Conservation (phyloP, 1,140 invertebrate species). For the Samia ricini region DNA sequence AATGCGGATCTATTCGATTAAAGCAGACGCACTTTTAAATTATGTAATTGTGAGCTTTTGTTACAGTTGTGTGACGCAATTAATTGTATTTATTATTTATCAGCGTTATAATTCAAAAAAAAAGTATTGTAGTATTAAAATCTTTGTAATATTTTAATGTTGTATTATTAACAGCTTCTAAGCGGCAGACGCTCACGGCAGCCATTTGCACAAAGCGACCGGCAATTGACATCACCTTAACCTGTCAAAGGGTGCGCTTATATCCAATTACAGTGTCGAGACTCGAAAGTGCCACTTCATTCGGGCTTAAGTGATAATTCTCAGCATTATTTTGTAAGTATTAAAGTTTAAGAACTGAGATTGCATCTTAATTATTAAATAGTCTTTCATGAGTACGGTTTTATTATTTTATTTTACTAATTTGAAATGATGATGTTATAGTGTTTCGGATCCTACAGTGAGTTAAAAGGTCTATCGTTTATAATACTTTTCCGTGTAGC, state of each 20-base stretch:
- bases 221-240: slow-evolving; percentile 34
- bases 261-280: slow-evolving; percentile 33
- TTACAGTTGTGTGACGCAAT: too few species aligned
- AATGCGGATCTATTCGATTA: too few species aligned
- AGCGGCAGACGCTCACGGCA: background rate
- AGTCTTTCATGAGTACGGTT: background rate
- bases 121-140: background rate
- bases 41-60: too few species aligned
- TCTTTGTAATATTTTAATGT: background rate
- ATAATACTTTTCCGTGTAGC: too few species aligned
- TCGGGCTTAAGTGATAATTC: slow-evolving; percentile 25
- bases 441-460: too few species aligned
- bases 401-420: too few species aligned
- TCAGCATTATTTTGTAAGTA: slow-evolving; percentile 17
- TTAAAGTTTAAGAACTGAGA: background rate
- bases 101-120: too few species aligned
- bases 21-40: too few species aligned
- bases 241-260: slow-evolving; percentile 39
- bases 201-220: slow-evolving; percentile 24
- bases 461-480: too few species aligned
- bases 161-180: background rate
- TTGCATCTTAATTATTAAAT: background rate
- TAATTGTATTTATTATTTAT: too few species aligned
- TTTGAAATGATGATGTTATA: too few species aligned
- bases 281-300: slow-evolving; percentile 28